Conservation (phyloP, 2,888 invertebrate species). For the Alviniconcha strummeri region DNA sequence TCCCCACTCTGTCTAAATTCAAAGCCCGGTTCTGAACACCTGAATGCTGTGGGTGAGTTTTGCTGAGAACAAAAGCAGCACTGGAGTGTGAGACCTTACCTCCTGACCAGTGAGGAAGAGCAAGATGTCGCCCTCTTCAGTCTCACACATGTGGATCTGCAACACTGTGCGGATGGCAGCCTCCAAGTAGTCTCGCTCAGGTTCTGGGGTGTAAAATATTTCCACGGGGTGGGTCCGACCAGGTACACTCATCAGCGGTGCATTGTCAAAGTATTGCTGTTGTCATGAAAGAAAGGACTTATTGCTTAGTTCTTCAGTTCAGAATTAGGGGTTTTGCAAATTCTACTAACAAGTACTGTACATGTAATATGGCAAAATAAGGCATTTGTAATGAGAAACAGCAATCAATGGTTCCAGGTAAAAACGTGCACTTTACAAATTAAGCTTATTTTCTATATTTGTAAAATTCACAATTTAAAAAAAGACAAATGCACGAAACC, state of each 20-base stretch:
- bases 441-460: too few species aligned
- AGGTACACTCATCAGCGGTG: slow-evolving; percentile 98
- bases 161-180: slow-evolving; percentile 98
- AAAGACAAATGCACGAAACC: too few species aligned
- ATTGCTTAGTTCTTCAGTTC: neutral
- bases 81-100: slow-evolving; percentile 63
- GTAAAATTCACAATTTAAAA: too few species aligned
- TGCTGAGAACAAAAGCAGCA: too few species aligned
- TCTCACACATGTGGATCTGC: slow-evolving; percentile 91
- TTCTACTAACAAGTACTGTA: slow-evolving; percentile 84
- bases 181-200: slow-evolving; percentile 97
- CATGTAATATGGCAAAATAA: neutral
- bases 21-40: too few species aligned
- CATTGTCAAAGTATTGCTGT: slow-evolving; percentile 95
- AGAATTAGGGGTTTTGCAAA: neutral
- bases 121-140: slow-evolving; percentile 88
- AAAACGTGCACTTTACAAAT: too few species aligned
- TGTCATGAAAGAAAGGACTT: neutral
- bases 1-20: too few species aligned
- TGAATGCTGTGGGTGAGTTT: too few species aligned
- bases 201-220: slow-evolving; percentile 99
- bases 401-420: too few species aligned
- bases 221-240: slow-evolving; percentile 96
- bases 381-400: too few species aligned
- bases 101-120: slow-evolving; percentile 90